These are phyloP conservation scores for Podabrus alpinus DNA, from an alignment of 2,888 invertebrate genomes.

Conservation along the genomic window DNA sequence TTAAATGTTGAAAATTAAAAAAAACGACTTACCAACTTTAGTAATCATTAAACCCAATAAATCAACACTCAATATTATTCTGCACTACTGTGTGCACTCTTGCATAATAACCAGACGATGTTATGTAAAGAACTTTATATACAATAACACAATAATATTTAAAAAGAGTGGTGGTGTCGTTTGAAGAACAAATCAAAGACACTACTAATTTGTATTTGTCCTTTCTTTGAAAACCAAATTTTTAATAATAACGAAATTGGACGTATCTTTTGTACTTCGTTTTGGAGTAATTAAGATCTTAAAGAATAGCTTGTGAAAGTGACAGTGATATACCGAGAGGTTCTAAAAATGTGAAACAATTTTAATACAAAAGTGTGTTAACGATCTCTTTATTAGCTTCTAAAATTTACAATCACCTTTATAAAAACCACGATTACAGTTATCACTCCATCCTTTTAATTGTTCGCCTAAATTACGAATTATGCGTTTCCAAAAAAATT, in stretches of 20 bases:
- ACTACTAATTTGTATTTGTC: neutral
- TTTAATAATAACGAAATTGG: slow-evolving; percentile 17
- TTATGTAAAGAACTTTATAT: slow-evolving; percentile 18
- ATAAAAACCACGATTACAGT: neutral
- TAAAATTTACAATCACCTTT: neutral
- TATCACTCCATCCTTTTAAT: neutral
- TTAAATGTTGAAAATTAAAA: neutral
- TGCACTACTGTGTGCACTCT: neutral
- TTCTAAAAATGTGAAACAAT: slow-evolving; percentile 12
- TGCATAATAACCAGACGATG: slow-evolving; percentile 11
- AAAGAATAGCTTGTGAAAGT: slow-evolving; percentile 21
- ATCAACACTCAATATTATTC: neutral
- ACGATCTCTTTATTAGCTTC: neutral
- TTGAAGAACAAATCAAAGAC: neutral
- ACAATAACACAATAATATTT: slow-evolving; percentile 11
- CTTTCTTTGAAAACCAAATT: neutral
- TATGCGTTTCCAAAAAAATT: neutral
- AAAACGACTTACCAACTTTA: slow-evolving; percentile 10
- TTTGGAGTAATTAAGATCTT: neutral
- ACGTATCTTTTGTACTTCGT: neutral
- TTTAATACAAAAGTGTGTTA: neutral
- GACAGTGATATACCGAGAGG: slow-evolving; percentile 16
- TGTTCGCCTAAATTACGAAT: neutral
- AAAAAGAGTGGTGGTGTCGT: slow-evolving; percentile 13
- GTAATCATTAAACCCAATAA: neutral